These are phyloP conservation scores for Callorhinus ursinus DNA, from an alignment of 2,113 vertebrate species.

Conservation along the genomic window DNA sequence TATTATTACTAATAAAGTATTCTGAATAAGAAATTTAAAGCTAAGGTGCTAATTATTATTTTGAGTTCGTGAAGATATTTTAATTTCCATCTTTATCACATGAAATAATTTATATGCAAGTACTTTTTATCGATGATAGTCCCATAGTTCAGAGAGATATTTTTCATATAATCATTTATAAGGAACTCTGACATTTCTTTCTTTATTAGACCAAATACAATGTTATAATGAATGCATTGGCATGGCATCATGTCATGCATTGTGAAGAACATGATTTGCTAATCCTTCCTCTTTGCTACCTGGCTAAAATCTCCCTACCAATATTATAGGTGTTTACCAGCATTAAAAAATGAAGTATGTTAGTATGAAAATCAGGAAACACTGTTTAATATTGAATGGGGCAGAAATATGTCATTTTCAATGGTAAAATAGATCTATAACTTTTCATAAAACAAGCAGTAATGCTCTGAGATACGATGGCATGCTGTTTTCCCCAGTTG, in stretches of 20 bases:
- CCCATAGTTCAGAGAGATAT: not conserved
- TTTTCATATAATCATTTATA: not conserved
- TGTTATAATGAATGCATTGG: not conserved
- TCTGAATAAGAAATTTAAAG: not conserved
- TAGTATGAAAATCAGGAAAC: not conserved
- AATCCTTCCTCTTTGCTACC: not conserved
- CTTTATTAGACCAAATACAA: not conserved
- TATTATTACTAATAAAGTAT: not conserved
- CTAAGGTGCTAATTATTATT: not conserved
- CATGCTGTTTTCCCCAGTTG: not conserved
- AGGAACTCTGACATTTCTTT: not conserved
- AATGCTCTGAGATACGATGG: not conserved
- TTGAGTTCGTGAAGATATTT: not conserved
- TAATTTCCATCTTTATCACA: not conserved
- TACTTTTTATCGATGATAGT: not conserved
- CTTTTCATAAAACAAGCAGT: not conserved
- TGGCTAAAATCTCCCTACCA: not conserved
- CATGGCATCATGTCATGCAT: not conserved
- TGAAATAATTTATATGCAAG: not conserved
- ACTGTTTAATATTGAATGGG: not conserved
- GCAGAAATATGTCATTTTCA: not conserved
- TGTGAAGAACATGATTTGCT: not conserved
- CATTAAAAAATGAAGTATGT: not conserved
- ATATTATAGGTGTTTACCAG: not conserved
- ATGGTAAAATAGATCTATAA: not conserved